Percentiles rank a stretch among this genome's conserved stretches.
These are phyloP conservation scores for Pantherophis vulpinus DNA, from an alignment of 2,797 vertebrate species.

Conservation along the genomic window DNA sequence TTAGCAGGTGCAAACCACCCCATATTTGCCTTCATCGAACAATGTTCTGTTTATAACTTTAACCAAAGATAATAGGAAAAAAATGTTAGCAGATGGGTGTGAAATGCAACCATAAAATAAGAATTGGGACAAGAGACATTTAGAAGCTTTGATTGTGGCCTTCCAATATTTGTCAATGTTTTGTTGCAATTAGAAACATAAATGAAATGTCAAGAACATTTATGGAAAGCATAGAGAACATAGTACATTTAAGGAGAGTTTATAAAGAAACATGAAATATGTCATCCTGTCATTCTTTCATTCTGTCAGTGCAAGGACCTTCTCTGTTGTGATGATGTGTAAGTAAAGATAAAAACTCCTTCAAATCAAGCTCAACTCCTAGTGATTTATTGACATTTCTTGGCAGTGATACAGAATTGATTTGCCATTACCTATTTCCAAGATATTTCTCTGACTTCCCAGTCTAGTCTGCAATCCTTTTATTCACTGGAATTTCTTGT, in stretches of 20 bases:
- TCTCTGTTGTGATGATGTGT: not conserved
- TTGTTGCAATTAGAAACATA: not conserved
- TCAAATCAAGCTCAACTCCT: not conserved
- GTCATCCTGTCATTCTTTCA: not conserved
- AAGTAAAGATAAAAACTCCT: not conserved
- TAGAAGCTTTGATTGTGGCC: not conserved
- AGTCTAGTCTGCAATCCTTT: not conserved
- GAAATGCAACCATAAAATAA: not conserved
- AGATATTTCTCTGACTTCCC: not conserved
- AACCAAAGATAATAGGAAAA: not conserved
- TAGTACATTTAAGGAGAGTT: not conserved
- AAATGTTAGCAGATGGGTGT: not conserved
- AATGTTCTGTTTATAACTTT: not conserved
- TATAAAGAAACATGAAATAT: not conserved
- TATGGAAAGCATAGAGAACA: not conserved
- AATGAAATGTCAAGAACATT: not conserved
- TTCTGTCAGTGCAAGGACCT: not conserved
- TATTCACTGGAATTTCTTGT: not conserved
- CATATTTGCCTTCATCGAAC: not conserved
- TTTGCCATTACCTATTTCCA: not conserved
- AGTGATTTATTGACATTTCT: not conserved
- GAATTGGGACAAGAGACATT: not conserved
- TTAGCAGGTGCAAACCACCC: constrained; percentile 13
- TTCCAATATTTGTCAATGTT: not conserved
- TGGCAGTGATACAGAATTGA: not conserved